These are phyloP conservation scores for Chromis chromis DNA, from an alignment of 2,797 vertebrate species.

Conservation along the genomic window DNA sequence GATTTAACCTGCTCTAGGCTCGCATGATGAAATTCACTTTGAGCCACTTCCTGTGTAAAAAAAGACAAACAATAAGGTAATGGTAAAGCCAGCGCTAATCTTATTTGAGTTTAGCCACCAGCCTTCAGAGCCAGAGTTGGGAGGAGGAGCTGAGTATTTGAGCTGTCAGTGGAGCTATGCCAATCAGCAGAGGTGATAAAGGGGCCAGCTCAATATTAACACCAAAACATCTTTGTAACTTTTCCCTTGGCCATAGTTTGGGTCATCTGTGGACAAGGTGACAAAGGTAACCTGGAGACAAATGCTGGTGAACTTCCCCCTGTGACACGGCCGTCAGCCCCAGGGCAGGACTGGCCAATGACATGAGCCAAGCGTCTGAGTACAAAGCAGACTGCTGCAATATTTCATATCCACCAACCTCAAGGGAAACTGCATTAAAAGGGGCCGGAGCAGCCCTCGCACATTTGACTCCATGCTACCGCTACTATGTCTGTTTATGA, in stretches of 20 bases:
- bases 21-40: conserved; percentile 39
- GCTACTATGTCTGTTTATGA: conserved; percentile 75
- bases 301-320: conserved; percentile 41
- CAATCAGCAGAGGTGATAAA: conserved; percentile 59
- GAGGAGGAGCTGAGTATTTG: conserved; percentile 15
- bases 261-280: conserved; percentile 69
- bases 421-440: conserved; percentile 54
- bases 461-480: conserved; percentile 58
- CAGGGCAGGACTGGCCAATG: conserved; percentile 63
- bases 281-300: conserved; percentile 63
- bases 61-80: conserved; percentile 9
- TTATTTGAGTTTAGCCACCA: conserved; percentile 31
- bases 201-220: conserved; percentile 47
- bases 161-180: conserved; percentile 47
- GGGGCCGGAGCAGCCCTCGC: conserved; percentile 22
- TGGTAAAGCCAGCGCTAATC: conserved; percentile 1
- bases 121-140: conserved; percentile 8
- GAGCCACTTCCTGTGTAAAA: conserved; percentile 7
- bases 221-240: conserved; percentile 58
- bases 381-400: conserved; percentile 54
- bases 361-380: conserved; percentile 51
- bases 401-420: conserved; percentile 71
- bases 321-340: conserved; percentile 45
- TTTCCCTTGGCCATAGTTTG: conserved; percentile 51
- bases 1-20: conserved; percentile 44